These are phyloP conservation scores for Euglossa dilemma DNA, from an alignment of 1,140 invertebrate species.

Conservation along the genomic window DNA sequence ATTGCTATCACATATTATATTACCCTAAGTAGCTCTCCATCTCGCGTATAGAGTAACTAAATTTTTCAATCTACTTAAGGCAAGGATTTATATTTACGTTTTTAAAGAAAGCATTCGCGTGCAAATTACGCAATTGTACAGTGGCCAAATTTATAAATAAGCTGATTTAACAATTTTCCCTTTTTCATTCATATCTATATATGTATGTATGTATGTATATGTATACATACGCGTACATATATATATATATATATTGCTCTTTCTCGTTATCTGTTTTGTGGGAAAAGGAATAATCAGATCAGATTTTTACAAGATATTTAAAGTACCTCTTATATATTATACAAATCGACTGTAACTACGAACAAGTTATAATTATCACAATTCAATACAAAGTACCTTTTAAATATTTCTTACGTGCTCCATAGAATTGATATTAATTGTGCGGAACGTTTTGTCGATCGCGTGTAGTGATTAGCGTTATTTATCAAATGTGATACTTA, in stretches of 20 bases:
- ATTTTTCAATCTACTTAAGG: slow-evolving; percentile 56
- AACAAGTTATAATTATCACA: neutral
- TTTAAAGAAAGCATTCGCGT: slow-evolving; percentile 31
- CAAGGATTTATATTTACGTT: slow-evolving; percentile 26
- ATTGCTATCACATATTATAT: slow-evolving; percentile 20
- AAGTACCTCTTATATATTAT: slow-evolving; percentile 1
- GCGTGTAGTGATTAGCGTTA: slow-evolving; percentile 52
- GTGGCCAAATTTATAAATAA: slow-evolving; percentile 31
- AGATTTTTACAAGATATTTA: slow-evolving; percentile 33
- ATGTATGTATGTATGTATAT: too few relatives aligned
- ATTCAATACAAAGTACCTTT: slow-evolving; percentile 13
- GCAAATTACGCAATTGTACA: slow-evolving; percentile 16
- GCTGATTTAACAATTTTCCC: neutral
- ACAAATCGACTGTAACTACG: neutral
- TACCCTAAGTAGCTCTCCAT: slow-evolving; percentile 40
- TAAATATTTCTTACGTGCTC: slow-evolving; percentile 30
- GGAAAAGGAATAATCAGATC: slow-evolving; percentile 10
- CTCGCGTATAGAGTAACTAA: slow-evolving; percentile 27
- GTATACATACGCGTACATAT: too few relatives aligned
- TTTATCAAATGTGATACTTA: slow-evolving; percentile 75
- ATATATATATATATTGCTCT: neutral
- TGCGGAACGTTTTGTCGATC: slow-evolving; percentile 1
- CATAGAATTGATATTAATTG: slow-evolving; percentile 24
- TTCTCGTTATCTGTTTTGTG: neutral
- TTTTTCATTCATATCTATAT: neutral